Percentiles rank a stretch among this genome's conserved stretches.
Evolutionary conservation across 2,888 invertebrate genomes (phyloP).

Genomic region (Nemotelus pantherinus): DNA sequence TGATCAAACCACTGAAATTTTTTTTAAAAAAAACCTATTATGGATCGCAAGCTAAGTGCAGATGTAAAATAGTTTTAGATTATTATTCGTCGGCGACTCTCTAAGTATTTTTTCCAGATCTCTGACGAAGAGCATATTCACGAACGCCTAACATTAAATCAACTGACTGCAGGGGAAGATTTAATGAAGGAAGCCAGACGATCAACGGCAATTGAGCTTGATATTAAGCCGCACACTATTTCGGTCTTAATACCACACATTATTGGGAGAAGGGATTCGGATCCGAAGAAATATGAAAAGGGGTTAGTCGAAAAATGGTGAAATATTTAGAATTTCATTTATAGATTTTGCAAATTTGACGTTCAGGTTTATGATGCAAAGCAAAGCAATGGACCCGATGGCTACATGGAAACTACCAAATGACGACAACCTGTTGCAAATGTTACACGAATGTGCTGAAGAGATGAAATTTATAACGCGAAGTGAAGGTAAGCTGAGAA

Average conservation of each 20-base stretch:
- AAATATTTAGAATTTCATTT: too few relatives aligned
- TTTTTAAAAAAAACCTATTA: too few relatives aligned
- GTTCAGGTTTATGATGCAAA: too few relatives aligned
- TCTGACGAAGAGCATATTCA: neutral
- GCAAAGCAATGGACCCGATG: too few relatives aligned
- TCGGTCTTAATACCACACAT: neutral
- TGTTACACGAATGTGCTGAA: neutral
- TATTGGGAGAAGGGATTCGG: neutral
- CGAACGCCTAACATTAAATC: too few relatives aligned
- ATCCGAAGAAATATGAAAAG: neutral
- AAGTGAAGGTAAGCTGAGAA: slow-evolving; percentile 3
- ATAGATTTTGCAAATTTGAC: too few relatives aligned
- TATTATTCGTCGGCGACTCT: too few relatives aligned
- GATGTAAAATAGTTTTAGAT: too few relatives aligned
- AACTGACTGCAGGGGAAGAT: neutral
- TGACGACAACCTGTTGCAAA: neutral
- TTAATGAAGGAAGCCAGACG: neutral
- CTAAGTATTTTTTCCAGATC: neutral
- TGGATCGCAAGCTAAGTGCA: too few relatives aligned
- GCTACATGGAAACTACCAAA: neutral
- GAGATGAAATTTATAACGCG: slow-evolving; percentile 10
- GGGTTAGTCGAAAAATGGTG: too few relatives aligned
- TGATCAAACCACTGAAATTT: too few relatives aligned
- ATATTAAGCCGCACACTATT: neutral
- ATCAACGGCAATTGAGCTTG: neutral